Conservation (phyloP, 2,888 invertebrate species). For the Pheosia gnoma region DNA sequence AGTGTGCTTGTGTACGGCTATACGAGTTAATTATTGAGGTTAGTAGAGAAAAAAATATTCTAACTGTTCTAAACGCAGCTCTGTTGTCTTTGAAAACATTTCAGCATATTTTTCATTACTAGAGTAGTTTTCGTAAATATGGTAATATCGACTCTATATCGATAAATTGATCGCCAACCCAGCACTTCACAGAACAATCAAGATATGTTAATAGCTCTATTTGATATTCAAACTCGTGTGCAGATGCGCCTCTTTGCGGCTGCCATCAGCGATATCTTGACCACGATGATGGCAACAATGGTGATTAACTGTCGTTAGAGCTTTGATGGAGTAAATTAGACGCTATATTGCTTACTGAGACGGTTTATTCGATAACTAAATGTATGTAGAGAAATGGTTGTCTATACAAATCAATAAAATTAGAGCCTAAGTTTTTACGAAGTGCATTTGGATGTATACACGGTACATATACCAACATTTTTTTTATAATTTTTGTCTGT, state of each 20-base stretch:
- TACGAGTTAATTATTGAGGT: no score
- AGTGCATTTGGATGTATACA: no score
- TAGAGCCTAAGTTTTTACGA: no score
- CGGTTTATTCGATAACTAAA: neutral
- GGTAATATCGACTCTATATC: constrained; percentile 43
- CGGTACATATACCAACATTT: no score
- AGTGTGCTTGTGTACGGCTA: no score
- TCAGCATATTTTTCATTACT: no score
- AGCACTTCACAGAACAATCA: constrained; percentile 57
- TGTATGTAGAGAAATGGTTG: neutral
- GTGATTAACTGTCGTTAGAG: constrained; percentile 42
- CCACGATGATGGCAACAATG: constrained; percentile 41
- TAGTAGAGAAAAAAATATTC: no score
- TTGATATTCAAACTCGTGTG: constrained; percentile 66
- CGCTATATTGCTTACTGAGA: constrained; percentile 6
- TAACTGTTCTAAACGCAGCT: no score
- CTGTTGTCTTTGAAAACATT: no score
- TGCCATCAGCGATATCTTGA: constrained; percentile 55
- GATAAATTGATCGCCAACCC: constrained; percentile 46
- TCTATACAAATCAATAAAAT: no score
- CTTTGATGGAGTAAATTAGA: constrained; percentile 8
- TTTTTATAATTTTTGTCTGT: no score
- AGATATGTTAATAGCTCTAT: constrained; percentile 69
- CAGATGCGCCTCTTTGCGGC: constrained; percentile 49
- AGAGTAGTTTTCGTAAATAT: neutral